Base-by-base conservation (phyloP, 2,888 invertebrate species). In the Geotrupes spiniger region DNA sequence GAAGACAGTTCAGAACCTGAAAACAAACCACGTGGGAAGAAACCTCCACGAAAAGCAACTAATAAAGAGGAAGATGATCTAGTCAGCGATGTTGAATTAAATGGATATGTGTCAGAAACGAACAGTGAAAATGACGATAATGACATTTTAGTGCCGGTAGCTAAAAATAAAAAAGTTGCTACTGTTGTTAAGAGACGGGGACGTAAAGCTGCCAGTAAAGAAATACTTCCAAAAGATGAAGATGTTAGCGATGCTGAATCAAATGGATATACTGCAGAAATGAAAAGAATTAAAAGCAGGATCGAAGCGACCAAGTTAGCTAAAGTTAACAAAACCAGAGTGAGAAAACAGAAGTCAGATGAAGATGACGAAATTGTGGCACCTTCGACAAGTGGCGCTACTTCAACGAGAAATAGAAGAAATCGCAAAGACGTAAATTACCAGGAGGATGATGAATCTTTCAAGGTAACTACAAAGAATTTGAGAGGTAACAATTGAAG, bases 191-290 rank as follows among this genome's bases (percentile, higher is more conserved):
- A 33, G 14, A 33, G 3, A 14, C 12, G 33, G 2, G 33, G 15
- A 14, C 33, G 15, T 14, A 15, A 33, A 33, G 11, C 9, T 33
- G 6, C 8, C 12, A 39, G 36, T 36, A 14, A 36, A 12, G 16
- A 15, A 4, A 15, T 11, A 38, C 9, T n/a, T 1, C 16, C 11
- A 17, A 11, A 38, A 17, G 9, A 16, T 25, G 21, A 11, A 2
- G 38, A 16, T 6, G 11, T n/a, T 38, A 17, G 11, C 21, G 25
- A 38, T 21, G 27, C 11, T 2, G 40, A 40, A 4, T 15, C 25
- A 11, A 26, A 27, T n/a, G 52, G 54, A 3, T 57, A 41, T 42
- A 60, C 48, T 4, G 53, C 51, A 4, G 58, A 58, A 46, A 58
- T 57, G 58, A 33, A 42, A n/a, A 25, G 53, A 21, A 41, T 59